Base-by-base conservation (phyloP, 2,113 vertebrate genomes). In the Nicator chloris region DNA sequence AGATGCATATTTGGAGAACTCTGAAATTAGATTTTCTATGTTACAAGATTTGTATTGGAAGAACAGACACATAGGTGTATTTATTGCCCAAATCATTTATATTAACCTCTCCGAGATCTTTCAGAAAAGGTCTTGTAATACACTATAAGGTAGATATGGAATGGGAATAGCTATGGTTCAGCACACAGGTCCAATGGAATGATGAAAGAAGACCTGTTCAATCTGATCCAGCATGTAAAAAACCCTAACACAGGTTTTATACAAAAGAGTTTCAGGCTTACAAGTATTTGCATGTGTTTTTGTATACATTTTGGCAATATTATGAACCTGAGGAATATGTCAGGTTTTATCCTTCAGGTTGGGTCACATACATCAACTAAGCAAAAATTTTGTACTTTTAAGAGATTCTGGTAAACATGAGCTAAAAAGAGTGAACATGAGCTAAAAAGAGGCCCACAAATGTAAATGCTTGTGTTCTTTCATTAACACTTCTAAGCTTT, bases 161-260 rank as follows among this genome's bases (percentile, higher is more conserved):
- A 20, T 31, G 21, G 44, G 26, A 66, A 59, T 35, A 75, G 20
- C 20, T 79, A 33, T 24, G 14, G 40, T 13, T 63, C 51, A 82
- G 56, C 23, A 63, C 17, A 45, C 0, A 1, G 8, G 26, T 81
- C 21, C 42, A 60, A 11, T 10, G 3, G 16, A 30, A 51, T 22
- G 16, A 15, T 90, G 35, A 68, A 88, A 90, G n/a, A 66, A 71
- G 23, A 17, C 2, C 2, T 8, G 1, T 26, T 63, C 24, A 49
- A 80, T 97, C 98, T n/a, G 97, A 98, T 24, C 97, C 97, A 4
- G 97, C 97, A 40, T 95, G 98, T 44, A 98, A 98, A 96, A 97
- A 98, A 92, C 96, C 64, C 97, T 91, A 98, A 39, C 97, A 66
- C 96, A 98, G 71, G 97, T 98, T 85, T 85, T 33, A 64, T 26